Conservation (phyloP, 2,797 vertebrate species). For the Spheniscus humboldti region DNA sequence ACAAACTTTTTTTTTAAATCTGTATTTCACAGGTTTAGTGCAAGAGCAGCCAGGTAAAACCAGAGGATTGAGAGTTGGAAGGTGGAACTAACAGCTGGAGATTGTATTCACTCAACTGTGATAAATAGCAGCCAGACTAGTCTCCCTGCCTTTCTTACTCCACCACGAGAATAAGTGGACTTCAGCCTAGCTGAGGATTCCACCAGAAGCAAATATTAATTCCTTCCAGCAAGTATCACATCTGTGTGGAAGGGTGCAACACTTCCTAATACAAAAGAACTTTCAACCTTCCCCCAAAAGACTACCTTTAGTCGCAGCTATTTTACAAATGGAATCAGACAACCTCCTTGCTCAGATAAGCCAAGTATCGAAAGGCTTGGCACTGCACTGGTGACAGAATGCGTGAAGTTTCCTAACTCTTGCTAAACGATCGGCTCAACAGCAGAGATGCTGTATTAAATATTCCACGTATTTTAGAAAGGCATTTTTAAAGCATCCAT, state of each 20-base stretch:
- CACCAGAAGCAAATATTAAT: background rate
- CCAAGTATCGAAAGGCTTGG: background rate
- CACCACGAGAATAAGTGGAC: background rate
- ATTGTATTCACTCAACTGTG: background rate
- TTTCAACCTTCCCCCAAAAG: conserved; percentile 12
- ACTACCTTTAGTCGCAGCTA: background rate
- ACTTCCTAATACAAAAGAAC: background rate
- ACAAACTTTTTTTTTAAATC: too few species aligned
- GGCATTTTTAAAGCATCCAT: background rate
- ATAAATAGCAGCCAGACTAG: background rate
- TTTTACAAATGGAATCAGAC: conserved; percentile 22
- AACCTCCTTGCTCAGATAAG: background rate
- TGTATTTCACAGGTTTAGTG: background rate
- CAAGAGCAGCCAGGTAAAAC: background rate
- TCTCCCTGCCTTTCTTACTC: background rate
- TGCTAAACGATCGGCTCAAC: background rate
- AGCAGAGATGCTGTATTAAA: background rate
- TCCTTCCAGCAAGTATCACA: background rate
- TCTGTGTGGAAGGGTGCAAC: background rate
- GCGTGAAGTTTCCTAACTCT: background rate
- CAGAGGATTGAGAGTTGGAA: background rate
- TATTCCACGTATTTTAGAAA: background rate
- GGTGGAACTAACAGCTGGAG: conserved; percentile 3
- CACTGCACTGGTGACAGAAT: background rate
- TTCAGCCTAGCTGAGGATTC: background rate